Evolutionary conservation across 2,888 invertebrate species (phyloP).

Genomic region (Aleiodes leptofemur): DNA sequence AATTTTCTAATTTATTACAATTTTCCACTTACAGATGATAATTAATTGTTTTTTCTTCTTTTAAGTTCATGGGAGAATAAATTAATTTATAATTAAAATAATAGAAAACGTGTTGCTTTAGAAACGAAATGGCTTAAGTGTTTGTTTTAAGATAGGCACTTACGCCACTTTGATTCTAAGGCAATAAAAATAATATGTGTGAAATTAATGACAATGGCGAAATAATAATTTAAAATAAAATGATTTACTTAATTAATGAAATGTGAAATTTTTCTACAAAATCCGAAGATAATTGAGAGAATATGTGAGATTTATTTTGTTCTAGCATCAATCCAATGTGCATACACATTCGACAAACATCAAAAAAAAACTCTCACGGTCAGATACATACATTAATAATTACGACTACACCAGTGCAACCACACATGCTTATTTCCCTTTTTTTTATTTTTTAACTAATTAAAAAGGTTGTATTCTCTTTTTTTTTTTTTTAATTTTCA

Average conservation of each 20-base stretch:
- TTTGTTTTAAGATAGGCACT: too few relatives aligned
- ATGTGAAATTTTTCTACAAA: slow-evolving; percentile 32
- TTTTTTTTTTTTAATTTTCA: slow-evolving; percentile 38
- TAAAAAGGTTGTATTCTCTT: slow-evolving; percentile 63
- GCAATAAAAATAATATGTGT: too few relatives aligned
- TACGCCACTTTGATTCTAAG: too few relatives aligned
- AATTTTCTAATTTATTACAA: too few relatives aligned
- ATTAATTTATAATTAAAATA: too few relatives aligned
- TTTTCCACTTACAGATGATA: too few relatives aligned
- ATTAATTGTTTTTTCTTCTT: too few relatives aligned
- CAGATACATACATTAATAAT: slow-evolving; percentile 66
- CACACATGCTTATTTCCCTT: slow-evolving; percentile 65
- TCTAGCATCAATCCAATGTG: slow-evolving; percentile 63
- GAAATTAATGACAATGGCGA: too few relatives aligned
- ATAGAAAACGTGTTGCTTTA: too few relatives aligned
- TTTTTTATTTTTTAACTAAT: slow-evolving; percentile 53
- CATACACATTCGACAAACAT: slow-evolving; percentile 74
- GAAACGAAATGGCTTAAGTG: too few relatives aligned
- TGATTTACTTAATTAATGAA: neutral
- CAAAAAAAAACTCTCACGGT: slow-evolving; percentile 75
- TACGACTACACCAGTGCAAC: slow-evolving; percentile 68
- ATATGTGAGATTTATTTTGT: slow-evolving; percentile 14
- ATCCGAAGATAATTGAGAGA: slow-evolving; percentile 27
- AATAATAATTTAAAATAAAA: slow-evolving; percentile 41
- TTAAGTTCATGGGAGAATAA: too few relatives aligned